Evolutionary conservation across 2,113 vertebrate genomes (phyloP).

Genomic region (Ginglymostoma cirratum): DNA sequence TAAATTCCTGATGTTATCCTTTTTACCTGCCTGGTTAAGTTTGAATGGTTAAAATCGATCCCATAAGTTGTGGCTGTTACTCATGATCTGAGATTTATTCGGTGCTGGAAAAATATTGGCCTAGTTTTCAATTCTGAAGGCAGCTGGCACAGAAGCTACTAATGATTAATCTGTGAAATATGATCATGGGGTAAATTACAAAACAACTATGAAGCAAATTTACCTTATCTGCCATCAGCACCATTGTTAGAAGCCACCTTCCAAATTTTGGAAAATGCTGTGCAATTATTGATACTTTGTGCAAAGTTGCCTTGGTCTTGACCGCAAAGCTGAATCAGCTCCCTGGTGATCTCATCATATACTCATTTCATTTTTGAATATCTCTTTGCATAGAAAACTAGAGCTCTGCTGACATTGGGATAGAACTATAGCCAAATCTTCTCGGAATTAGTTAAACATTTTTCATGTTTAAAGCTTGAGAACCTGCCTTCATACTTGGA

Average conservation of each 20-base stretch:
- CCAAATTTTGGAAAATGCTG: not conserved
- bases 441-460: not conserved
- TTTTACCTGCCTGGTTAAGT: not conserved
- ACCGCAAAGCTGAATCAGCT: not conserved
- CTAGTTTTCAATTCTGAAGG: not conserved
- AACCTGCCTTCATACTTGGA: not conserved
- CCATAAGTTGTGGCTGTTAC: not conserved
- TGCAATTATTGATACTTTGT: not conserved
- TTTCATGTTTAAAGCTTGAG: not conserved
- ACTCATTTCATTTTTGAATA: not conserved
- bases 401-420: not conserved
- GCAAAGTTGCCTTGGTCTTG: not conserved
- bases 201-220: not conserved
- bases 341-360: not conserved
- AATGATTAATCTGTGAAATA: not conserved
- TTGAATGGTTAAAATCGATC: not conserved
- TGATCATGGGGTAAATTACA: not conserved
- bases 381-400: not conserved
- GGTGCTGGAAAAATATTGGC: not conserved
- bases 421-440: not conserved
- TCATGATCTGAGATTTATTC: not conserved
- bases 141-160: not conserved
- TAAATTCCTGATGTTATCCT: not conserved
- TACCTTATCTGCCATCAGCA: not conserved
- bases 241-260: not conserved